phyloP scores from a whole-genome alignment of 1,140 invertebrate species.

The Drosophila bipectinata region DNA sequence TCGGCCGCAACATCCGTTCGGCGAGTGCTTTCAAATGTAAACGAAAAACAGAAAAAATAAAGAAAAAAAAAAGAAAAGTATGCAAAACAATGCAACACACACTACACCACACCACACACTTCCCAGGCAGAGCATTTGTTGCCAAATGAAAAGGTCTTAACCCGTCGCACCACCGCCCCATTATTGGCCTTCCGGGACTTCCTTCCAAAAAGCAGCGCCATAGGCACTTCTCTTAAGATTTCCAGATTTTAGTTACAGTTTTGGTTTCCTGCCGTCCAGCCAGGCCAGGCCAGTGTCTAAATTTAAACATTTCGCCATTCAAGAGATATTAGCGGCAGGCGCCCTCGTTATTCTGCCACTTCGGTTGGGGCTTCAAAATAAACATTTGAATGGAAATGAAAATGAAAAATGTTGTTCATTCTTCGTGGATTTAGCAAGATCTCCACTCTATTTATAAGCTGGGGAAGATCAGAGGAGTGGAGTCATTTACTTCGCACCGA shows the following conservation, averaged over 20 bases:
- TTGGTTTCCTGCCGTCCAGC: slow-evolving; percentile 14
- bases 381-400: slow-evolving; percentile 52
- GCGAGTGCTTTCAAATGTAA: slow-evolving; percentile 80
- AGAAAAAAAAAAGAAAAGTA: slow-evolving; percentile 29
- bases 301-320: slow-evolving; percentile 77
- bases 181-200: slow-evolving; percentile 16
- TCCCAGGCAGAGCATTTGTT: slow-evolving; percentile 14
- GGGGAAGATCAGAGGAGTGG: slow-evolving; percentile 10
- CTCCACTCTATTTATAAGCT: neutral
- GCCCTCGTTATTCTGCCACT: slow-evolving; percentile 42
- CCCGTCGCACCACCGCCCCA: slow-evolving; percentile 4
- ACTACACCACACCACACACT: neutral
- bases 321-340: slow-evolving; percentile 47
- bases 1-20: slow-evolving; percentile 75
- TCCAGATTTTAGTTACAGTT: neutral
- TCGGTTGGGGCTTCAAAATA: slow-evolving; percentile 26
- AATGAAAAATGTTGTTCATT: slow-evolving; percentile 41
- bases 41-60: slow-evolving; percentile 39
- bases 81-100: slow-evolving; percentile 70
- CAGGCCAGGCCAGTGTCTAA: slow-evolving; percentile 30
- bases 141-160: slow-evolving; percentile 32
- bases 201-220: slow-evolving; percentile 3
- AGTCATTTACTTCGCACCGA: slow-evolving; percentile 28
- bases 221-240: slow-evolving; percentile 28
- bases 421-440: slow-evolving; percentile 31